Evolutionary conservation across 2,888 invertebrate species (phyloP).

Genomic region (Allygus modestus): DNA sequence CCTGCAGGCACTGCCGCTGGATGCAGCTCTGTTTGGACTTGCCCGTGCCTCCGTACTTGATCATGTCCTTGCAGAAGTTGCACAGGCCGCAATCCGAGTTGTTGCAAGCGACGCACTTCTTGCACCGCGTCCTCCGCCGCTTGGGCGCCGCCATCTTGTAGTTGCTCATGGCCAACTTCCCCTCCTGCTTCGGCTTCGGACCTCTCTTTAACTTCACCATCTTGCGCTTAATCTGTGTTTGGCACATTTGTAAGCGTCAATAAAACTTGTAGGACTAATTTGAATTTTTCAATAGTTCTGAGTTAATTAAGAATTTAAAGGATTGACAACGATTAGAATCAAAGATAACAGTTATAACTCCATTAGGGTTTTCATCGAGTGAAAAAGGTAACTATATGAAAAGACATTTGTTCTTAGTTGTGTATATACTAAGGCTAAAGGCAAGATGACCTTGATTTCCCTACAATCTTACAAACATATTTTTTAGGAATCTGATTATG

Average conservation of each 20-base stretch:
- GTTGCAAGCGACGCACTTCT: conserved; percentile 96
- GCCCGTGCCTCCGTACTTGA: conserved; percentile 97
- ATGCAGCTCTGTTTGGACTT: conserved; percentile 98
- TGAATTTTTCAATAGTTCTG: too few species aligned
- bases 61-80: conserved; percentile 97
- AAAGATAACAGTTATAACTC: too few species aligned
- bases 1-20: conserved; percentile 90
- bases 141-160: conserved; percentile 66
- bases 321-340: too few species aligned
- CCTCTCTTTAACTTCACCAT: conserved; percentile 10
- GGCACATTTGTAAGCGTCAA: not conserved
- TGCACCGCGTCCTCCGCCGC: conserved; percentile 73
- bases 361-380: too few species aligned
- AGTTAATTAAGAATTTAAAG: not conserved
- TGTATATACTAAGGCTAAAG: too few species aligned
- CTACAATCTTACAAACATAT: too few species aligned
- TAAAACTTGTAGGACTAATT: too few species aligned
- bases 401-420: too few species aligned
- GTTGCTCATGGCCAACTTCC: not conserved
- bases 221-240: conserved; percentile 6
- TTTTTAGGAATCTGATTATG: too few species aligned
- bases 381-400: too few species aligned
- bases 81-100: conserved; percentile 97
- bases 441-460: too few species aligned
- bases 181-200: not conserved